Base-by-base conservation (phyloP, 2,113 vertebrate species). In the Malurus cyaneus region DNA sequence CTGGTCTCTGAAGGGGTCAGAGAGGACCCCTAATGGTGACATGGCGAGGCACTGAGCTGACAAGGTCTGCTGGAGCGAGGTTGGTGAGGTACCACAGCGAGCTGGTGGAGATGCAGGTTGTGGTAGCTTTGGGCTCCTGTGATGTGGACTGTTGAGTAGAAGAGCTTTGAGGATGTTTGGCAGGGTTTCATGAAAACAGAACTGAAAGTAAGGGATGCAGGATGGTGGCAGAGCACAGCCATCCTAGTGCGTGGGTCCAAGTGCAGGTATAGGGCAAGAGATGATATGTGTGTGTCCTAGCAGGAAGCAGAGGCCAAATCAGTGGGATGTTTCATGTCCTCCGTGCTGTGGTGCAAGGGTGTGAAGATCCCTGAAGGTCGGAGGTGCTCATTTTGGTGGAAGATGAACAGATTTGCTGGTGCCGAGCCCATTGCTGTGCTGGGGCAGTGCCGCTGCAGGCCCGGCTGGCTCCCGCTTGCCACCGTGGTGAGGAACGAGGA, bases 321-420 rank as follows among this genome's bases (percentile, higher is more conserved):
- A 25, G 64, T 73, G 80, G 50, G 80, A 80, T 78, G 46, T 50
- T 86, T 86, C 59, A 76, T 77, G 14, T 86, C 82, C 86, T 86
- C 47, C 85, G 6, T 57, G 78, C 80, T 86, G 7, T 80, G 90
- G 64, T 77, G 86, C 78, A 83, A 93, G 80, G 47, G 61, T 89
- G 18, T 80, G 95, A 96, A 95, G 95, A 96, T 60, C 65, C 71
- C 85, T 36, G 96, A 94, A 95, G 94, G 93, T 90, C 94, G 94
- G 83, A 92, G 39, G 77, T 95, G 72, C 60, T 76, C 86, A 67
- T 62, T 83, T 94, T 92, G 88, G 79, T 88, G 90, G 91, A 95
- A 80, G 82, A 83, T 86, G 25, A 8, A 62, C 54, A 77, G 82
- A 49, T 86, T 90, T 86, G 94, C 66, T 81, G 20, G 4, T 74